Percentiles rank a stretch among this genome's conserved stretches.
Conservation (phyloP, 2,797 vertebrate species). For the Chaetophractus vellerosus region DNA sequence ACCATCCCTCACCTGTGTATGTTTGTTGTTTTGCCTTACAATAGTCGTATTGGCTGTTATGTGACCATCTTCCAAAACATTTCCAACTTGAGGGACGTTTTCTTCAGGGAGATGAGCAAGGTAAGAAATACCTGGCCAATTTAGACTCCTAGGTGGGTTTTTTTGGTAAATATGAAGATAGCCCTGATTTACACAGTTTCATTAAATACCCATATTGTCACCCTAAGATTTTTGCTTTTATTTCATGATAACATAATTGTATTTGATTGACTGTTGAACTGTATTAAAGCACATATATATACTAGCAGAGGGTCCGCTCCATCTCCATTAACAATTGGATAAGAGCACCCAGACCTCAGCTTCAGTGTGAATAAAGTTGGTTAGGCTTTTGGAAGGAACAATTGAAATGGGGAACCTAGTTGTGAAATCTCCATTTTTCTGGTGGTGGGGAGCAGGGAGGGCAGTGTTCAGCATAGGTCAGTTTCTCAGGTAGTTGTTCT, state of each 20-base stretch:
- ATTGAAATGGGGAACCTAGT: not conserved
- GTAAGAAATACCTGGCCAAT: conserved; percentile 86
- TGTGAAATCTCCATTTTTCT: not conserved
- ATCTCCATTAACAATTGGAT: not conserved
- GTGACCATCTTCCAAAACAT: conserved; percentile 95
- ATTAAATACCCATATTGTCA: not conserved
- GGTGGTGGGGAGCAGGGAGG: not conserved
- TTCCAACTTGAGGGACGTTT: conserved; percentile 94
- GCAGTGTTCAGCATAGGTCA: not conserved
- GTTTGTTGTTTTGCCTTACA: conserved; percentile 60
- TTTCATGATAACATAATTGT: conserved; percentile 7
- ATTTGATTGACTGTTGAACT: not conserved
- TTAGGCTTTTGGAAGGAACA: not conserved
- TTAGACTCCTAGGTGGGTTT: not conserved
- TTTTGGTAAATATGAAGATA: not conserved
- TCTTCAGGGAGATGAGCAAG: conserved; percentile 96
- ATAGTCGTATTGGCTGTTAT: conserved; percentile 96
- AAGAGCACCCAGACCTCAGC: not conserved
- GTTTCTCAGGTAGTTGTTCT: not conserved
- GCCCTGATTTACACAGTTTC: not conserved
- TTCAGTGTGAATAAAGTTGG: not conserved
- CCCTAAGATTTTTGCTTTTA: conserved; percentile 31
- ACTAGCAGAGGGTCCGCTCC: not conserved
- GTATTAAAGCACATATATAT: not conserved
- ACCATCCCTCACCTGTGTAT: not conserved